These are phyloP conservation scores for Dyspetes luteomarginatus DNA, from an alignment of 2,888 invertebrate genomes.

Conservation along the genomic window DNA sequence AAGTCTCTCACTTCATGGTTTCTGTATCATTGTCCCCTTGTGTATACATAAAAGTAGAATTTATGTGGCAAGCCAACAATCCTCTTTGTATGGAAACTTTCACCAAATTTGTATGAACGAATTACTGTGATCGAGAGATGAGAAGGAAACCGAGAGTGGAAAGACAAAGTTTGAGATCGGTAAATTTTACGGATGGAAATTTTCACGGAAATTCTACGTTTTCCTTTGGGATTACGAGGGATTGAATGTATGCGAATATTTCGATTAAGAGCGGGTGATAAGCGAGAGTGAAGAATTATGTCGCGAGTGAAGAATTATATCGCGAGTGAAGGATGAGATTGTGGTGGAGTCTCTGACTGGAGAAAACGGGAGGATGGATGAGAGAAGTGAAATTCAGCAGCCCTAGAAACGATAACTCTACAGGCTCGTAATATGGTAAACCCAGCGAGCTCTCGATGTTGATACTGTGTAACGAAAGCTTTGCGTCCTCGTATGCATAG, in stretches of 20 bases:
- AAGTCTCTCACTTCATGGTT: conserved; percentile 20
- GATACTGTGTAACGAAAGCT: too few species aligned
- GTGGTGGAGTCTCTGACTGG: background rate
- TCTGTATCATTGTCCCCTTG: background rate
- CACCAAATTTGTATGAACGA: conserved; percentile 25
- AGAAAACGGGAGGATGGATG: background rate
- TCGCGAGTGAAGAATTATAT: background rate
- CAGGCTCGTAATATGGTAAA: conserved; percentile 5
- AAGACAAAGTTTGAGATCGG: conserved; percentile 1
- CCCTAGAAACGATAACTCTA: conserved; percentile 16
- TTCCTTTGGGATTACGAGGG: background rate
- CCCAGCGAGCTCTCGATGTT: conserved; percentile 23
- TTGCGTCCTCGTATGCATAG: too few species aligned
- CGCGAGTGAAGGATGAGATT: background rate
- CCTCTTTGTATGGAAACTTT: conserved; percentile 34
- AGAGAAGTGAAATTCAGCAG: conserved; percentile 9
- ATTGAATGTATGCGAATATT: background rate
- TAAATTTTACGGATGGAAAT: conserved; percentile 4
- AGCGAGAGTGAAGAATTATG: background rate
- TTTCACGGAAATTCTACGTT: conserved; percentile 4
- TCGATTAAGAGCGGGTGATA: conserved; percentile 34
- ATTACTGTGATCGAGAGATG: conserved; percentile 5
- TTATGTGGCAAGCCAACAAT: conserved; percentile 20
- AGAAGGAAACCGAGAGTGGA: background rate
- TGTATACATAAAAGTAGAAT: background rate